Evolutionary conservation across 2,888 invertebrate genomes (phyloP).

Genomic region (Ganaspis brasiliensis): DNA sequence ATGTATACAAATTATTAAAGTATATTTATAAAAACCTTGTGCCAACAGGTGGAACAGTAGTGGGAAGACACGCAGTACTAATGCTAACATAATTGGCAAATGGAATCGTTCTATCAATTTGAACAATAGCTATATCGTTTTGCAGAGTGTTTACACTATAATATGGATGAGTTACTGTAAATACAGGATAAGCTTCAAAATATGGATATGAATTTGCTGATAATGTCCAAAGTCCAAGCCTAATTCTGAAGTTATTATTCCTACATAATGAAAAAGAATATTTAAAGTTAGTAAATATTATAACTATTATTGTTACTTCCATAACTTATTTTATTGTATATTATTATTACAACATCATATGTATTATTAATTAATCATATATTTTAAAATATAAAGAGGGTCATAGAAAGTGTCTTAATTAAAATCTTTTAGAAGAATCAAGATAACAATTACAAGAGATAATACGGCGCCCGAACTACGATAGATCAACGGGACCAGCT

Average conservation of each 20-base stretch:
- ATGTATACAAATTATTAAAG: neutral
- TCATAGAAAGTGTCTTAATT: no score
- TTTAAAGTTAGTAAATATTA: no score
- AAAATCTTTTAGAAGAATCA: no score
- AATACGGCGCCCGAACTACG: no score
- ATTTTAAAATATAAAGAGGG: no score
- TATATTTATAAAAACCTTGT: neutral
- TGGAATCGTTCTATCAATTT: neutral
- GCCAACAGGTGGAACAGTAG: neutral
- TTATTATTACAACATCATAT: no score
- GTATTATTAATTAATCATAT: no score
- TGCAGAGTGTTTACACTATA: neutral
- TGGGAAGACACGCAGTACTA: neutral
- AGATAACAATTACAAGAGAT: no score
- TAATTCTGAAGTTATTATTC: neutral
- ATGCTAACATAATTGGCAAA: neutral
- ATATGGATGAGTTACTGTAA: neutral
- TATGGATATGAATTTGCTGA: neutral
- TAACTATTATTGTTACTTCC: no score
- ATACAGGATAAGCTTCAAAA: neutral
- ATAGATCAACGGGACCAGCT: no score
- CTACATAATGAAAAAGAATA: neutral
- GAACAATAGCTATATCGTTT: conserved; percentile 2
- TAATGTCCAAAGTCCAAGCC: neutral
- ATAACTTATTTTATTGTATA: no score